These are phyloP conservation scores for Acanthopagrus latus DNA, from an alignment of 2,797 vertebrate genomes.

Conservation along the genomic window DNA sequence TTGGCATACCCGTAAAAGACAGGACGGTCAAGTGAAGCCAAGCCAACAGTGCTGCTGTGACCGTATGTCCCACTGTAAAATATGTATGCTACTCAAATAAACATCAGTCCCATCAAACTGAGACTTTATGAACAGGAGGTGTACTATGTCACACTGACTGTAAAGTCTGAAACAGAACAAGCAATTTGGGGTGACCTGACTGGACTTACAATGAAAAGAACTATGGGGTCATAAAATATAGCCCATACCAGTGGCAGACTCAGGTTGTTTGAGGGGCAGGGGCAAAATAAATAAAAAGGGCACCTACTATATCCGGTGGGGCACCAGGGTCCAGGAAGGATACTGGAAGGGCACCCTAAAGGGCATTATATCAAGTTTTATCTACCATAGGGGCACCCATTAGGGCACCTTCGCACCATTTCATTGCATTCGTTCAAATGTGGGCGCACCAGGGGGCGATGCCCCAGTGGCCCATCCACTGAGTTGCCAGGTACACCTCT, in stretches of 20 bases:
- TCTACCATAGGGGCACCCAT: no score
- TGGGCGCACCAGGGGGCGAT: no score
- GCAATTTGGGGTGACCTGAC: not conserved
- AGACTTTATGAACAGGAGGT: not conserved
- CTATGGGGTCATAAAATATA: not conserved
- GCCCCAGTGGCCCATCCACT: no score
- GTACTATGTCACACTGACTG: not conserved
- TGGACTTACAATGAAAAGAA: not conserved
- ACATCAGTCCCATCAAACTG: slow-evolving; percentile 63
- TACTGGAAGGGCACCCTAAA: no score
- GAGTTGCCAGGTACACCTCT: not conserved
- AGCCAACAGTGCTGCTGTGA: slow-evolving; percentile 62
- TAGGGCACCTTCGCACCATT: no score
- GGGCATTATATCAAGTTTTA: no score
- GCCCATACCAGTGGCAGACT: no score
- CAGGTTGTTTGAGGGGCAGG: no score
- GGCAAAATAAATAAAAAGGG: no score
- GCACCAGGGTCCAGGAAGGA: no score
- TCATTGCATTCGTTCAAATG: no score
- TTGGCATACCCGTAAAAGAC: slow-evolving; percentile 56
- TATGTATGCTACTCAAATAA: slow-evolving; percentile 71
- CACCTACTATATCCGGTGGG: no score
- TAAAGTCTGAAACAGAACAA: not conserved
- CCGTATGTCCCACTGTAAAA: slow-evolving; percentile 62
- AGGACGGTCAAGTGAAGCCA: slow-evolving; percentile 60